Evolutionary conservation across 2,113 vertebrate species (phyloP).

Genomic region (Sphyrna mokarran): DNA sequence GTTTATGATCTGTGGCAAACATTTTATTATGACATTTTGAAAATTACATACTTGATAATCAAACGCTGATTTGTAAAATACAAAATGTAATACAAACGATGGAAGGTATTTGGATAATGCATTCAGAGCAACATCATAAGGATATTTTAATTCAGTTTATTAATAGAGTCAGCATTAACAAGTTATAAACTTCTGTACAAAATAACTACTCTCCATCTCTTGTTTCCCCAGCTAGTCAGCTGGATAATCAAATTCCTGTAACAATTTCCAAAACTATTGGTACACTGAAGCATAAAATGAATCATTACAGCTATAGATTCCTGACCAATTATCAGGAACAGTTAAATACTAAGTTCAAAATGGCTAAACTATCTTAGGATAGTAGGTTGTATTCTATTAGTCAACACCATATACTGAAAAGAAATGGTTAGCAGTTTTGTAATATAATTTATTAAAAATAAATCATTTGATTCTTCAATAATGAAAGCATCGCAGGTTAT

Average conservation of each 20-base stretch:
- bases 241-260: neutral
- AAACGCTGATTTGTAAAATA: no score
- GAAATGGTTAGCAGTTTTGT: neutral
- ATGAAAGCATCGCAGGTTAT: neutral
- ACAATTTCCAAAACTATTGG: neutral
- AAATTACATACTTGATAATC: conserved; percentile 28
- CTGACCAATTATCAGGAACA: neutral
- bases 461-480: neutral
- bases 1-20: conserved; percentile 34
- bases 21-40: conserved; percentile 31
- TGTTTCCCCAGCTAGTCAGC: neutral
- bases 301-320: neutral
- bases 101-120: neutral
- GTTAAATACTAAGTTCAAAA: neutral
- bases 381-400: neutral
- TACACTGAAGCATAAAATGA: conserved; percentile 11
- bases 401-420: neutral
- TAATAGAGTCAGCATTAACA: neutral
- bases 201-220: neutral
- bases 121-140: neutral
- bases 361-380: neutral
- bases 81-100: neutral
- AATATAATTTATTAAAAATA: neutral
- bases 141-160: neutral
- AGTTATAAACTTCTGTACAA: neutral